phyloP scores from a whole-genome alignment of 2,113 vertebrate species.

The Centropristis striata region DNA sequence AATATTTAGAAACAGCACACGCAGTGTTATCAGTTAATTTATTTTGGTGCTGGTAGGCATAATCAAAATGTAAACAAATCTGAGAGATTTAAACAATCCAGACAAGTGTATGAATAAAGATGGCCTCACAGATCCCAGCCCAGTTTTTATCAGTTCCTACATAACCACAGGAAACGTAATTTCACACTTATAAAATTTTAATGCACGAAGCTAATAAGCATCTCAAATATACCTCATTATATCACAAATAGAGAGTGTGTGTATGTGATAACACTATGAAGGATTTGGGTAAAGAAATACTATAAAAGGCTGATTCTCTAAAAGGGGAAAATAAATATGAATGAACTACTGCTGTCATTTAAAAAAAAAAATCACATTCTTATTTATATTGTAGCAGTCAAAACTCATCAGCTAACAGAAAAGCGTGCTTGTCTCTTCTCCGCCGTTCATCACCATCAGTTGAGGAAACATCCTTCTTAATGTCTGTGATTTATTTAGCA shows the following conservation, averaged over 20 bases:
- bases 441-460: constrained; percentile 29
- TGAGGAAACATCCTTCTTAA: constrained; percentile 49
- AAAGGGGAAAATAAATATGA: too few relatives aligned
- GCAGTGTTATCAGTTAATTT: constrained; percentile 43
- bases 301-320: neutral
- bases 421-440: constrained; percentile 22
- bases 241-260: neutral
- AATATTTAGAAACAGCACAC: constrained; percentile 29
- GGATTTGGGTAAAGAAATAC: neutral
- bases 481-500: constrained; percentile 66
- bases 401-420: constrained; percentile 14
- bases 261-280: neutral
- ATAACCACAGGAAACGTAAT: neutral
- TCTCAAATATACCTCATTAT: neutral
- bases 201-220: neutral
- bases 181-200: constrained; percentile 1
- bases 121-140: neutral
- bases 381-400: neutral
- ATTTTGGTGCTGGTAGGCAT: constrained; percentile 26
- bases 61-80: constrained; percentile 32
- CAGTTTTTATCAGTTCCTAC: neutral
- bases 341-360: neutral
- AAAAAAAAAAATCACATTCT: neutral
- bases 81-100: constrained; percentile 26
- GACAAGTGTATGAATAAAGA: constrained; percentile 25